These are phyloP conservation scores for Rhombomys opimus DNA, from an alignment of 2,113 vertebrate species.

Conservation along the genomic window DNA sequence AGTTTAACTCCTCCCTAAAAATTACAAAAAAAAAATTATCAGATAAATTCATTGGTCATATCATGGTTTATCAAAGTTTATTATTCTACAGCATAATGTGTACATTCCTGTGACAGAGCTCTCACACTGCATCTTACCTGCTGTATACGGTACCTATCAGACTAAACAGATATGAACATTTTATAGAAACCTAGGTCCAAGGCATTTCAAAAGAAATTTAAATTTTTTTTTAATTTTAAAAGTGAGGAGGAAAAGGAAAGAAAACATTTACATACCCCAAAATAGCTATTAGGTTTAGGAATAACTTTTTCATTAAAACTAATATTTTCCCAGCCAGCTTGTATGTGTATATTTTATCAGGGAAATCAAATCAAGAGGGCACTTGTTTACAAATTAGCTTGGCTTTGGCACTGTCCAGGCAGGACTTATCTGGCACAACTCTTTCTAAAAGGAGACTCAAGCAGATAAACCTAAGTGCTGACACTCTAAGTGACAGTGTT, in stretches of 20 bases:
- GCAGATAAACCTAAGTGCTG: slow-evolving; percentile 60
- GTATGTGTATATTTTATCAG: background rate
- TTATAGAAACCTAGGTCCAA: background rate
- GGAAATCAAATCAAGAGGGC: slow-evolving; percentile 14
- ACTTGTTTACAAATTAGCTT: slow-evolving; percentile 38
- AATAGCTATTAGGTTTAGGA: background rate
- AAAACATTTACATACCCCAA: background rate
- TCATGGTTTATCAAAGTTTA: background rate
- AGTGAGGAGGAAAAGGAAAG: background rate
- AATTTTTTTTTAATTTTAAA: background rate
- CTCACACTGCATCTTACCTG: background rate
- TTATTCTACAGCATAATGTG: background rate
- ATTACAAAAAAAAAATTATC: background rate
- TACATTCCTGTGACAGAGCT: background rate
- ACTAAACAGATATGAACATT: background rate
- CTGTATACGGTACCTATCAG: background rate
- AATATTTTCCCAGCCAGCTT: background rate
- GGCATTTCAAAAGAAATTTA: background rate
- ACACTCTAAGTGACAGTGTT: slow-evolving; percentile 58
- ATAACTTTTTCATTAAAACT: background rate
- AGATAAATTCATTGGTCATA: background rate
- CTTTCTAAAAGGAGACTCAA: slow-evolving; percentile 59
- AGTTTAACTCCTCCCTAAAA: background rate
- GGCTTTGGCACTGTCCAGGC: background rate
- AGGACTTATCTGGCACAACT: slow-evolving; percentile 40